Conservation (phyloP, 2,113 vertebrate genomes). For the Geothlypis trichas region DNA sequence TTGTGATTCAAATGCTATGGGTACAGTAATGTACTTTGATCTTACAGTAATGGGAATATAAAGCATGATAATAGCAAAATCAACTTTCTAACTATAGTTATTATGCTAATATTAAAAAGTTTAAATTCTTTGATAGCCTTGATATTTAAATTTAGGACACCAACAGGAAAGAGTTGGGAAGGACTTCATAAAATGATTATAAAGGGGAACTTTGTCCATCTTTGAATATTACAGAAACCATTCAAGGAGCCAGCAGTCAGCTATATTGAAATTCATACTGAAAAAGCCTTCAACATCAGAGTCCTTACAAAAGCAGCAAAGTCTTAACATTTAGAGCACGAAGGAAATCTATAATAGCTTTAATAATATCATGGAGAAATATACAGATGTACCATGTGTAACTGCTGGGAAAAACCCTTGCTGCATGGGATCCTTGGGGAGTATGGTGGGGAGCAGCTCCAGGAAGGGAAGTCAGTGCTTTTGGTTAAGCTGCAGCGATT, state of each 20-base stretch:
- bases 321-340: not conserved
- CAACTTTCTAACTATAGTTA: not conserved
- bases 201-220: not conserved
- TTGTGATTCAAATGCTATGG: not conserved
- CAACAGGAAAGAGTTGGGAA: not conserved
- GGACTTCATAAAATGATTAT: not conserved
- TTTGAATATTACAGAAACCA: not conserved
- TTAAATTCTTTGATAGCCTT: not conserved
- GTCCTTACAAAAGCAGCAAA: not conserved
- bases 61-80: not conserved
- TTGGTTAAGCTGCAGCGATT: not conserved
- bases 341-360: not conserved
- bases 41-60: slow-evolving; percentile 16
- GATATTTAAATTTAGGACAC: slow-evolving; percentile 18
- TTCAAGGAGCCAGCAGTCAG: not conserved
- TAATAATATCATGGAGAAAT: not conserved
- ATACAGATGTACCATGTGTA: not conserved
- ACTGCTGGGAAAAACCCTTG: not conserved
- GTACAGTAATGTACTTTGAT: slow-evolving; percentile 7
- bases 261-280: not conserved
- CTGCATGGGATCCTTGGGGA: not conserved
- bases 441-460: not conserved
- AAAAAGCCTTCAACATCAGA: not conserved
- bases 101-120: not conserved
- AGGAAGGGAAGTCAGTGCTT: not conserved